A percentile compares a stretch with the other conserved stretches of the same genome.
Conservation (phyloP, 2,113 vertebrate genomes). For the Xiphophorus maculatus region DNA sequence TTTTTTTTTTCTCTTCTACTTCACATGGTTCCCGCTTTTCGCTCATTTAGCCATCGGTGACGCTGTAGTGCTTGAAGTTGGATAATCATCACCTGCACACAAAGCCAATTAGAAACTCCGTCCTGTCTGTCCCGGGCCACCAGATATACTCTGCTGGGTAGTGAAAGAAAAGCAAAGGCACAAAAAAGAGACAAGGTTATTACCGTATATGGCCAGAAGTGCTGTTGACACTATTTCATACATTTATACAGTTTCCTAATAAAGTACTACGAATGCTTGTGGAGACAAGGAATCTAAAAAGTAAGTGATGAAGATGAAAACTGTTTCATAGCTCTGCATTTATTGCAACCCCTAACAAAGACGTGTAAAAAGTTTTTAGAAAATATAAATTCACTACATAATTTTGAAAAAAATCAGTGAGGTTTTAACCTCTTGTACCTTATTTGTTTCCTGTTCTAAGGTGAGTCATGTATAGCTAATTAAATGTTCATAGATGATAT, state of each 20-base stretch:
- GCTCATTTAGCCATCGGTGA: conserved; percentile 68
- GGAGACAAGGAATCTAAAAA: background rate
- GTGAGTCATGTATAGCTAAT: too few relatives aligned
- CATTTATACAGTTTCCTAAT: background rate
- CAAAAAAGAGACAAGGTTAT: background rate
- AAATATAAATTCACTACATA: background rate
- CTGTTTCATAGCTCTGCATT: background rate
- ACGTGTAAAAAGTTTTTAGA: background rate
- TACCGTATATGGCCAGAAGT: background rate
- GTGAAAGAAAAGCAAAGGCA: conserved; percentile 31
- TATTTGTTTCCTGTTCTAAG: too few relatives aligned
- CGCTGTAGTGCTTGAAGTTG: conserved; percentile 90
- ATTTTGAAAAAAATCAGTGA: too few relatives aligned
- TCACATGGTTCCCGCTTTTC: conserved; percentile 83
- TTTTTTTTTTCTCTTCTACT: conserved; percentile 68
- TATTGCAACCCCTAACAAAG: background rate
- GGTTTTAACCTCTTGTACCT: too few relatives aligned
- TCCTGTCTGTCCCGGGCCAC: conserved; percentile 93
- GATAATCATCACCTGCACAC: conserved; percentile 90
- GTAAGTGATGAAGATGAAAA: background rate
- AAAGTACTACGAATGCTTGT: background rate
- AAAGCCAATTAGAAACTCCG: conserved; percentile 95
- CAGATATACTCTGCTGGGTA: conserved; percentile 89
- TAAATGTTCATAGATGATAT: too few relatives aligned
- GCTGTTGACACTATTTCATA: background rate